phyloP scores from a whole-genome alignment of 2,113 vertebrate species.

The Triplophysa tibetana region DNA sequence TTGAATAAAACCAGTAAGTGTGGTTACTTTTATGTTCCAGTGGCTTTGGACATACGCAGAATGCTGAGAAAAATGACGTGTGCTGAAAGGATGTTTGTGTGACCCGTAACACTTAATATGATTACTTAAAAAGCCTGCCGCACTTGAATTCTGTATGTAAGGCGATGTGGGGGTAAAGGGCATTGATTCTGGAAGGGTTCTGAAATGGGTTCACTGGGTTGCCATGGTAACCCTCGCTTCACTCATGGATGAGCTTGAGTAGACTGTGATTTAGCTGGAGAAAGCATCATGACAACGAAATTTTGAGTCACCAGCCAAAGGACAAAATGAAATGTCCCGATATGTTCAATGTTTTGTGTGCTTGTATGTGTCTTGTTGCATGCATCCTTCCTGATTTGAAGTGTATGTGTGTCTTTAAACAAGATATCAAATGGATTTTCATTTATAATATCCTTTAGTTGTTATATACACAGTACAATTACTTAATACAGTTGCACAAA shows the following conservation, averaged over 20 bases:
- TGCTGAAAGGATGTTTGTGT: constrained; percentile 62
- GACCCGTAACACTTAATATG: constrained; percentile 67
- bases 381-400: constrained; percentile 21
- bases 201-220: constrained; percentile 38
- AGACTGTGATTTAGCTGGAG: constrained; percentile 1
- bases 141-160: constrained; percentile 73
- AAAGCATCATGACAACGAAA: constrained; percentile 23
- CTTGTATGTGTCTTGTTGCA: constrained; percentile 25
- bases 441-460: constrained; percentile 4
- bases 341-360: constrained; percentile 28
- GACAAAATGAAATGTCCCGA: constrained; percentile 67
- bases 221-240: constrained; percentile 28
- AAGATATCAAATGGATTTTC: constrained; percentile 20
- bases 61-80: constrained; percentile 59
- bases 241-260: constrained; percentile 14
- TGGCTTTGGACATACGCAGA: constrained; percentile 64
- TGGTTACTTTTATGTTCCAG: constrained; percentile 67
- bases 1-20: constrained; percentile 68
- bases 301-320: constrained; percentile 69
- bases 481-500: constrained; percentile 17
- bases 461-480: constrained; percentile 13
- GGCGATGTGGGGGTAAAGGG: constrained; percentile 40
- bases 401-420: constrained; percentile 45
- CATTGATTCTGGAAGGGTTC: constrained; percentile 37
- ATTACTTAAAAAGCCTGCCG: constrained; percentile 69